phyloP scores from a whole-genome alignment of 2,113 vertebrate genomes.

The Pelusios castaneus region DNA sequence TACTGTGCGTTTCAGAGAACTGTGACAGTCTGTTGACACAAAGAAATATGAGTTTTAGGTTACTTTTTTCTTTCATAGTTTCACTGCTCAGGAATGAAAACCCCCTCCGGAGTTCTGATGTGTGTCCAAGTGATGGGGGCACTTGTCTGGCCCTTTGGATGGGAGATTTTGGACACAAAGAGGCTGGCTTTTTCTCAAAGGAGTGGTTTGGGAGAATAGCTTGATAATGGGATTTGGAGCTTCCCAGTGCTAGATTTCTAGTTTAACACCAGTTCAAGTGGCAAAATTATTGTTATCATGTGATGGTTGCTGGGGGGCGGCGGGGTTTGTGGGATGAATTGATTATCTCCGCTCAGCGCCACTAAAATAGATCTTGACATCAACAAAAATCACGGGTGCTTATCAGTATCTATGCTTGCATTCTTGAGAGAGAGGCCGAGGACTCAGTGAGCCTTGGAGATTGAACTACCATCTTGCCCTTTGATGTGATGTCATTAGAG shows the following conservation, averaged over 20 bases:
- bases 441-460: background rate
- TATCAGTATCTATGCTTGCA: background rate
- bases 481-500: background rate
- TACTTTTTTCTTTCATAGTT: background rate
- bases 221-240: background rate
- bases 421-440: background rate
- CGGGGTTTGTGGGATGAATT: background rate
- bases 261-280: background rate
- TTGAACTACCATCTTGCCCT: background rate
- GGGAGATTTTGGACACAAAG: background rate
- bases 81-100: background rate
- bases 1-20: background rate
- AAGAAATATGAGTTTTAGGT: background rate
- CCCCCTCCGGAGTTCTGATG: background rate
- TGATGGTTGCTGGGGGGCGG: background rate
- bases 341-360: background rate
- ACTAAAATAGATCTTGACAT: background rate
- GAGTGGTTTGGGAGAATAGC: background rate
- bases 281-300: background rate
- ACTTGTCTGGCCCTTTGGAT: background rate
- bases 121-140: background rate
- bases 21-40: background rate
- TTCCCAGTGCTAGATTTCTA: background rate
- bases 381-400: background rate
- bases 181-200: background rate